These are phyloP conservation scores for Tipula confusa DNA, from an alignment of 2,888 invertebrate genomes.

Conservation along the genomic window DNA sequence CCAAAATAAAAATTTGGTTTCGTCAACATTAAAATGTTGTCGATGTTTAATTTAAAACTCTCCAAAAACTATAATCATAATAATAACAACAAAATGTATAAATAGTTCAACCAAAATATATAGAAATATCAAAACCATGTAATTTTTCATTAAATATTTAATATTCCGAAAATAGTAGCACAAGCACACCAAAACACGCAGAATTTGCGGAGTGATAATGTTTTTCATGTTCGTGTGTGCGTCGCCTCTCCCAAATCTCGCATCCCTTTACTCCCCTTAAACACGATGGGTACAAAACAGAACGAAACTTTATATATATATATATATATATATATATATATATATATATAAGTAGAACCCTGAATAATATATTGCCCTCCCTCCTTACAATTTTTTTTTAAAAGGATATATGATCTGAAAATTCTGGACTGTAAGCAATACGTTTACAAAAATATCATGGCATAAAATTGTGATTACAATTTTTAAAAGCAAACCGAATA, in stretches of 20 bases:
- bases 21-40: background rate
- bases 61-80: background rate
- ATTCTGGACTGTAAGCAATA: background rate
- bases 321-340: no score
- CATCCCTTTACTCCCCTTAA: no score
- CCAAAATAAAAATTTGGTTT: background rate
- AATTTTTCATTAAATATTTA: constrained; percentile 7
- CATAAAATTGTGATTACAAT: background rate
- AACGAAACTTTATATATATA: background rate
- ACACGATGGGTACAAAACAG: background rate
- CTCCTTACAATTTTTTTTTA: background rate
- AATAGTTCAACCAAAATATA: background rate
- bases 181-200: no score
- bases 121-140: background rate
- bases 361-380: constrained; percentile 1
- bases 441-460: background rate
- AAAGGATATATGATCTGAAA: background rate
- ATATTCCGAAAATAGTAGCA: background rate
- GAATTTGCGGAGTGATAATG: background rate
- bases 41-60: background rate
- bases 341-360: background rate
- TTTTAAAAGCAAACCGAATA: background rate
- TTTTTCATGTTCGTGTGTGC: background rate
- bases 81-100: background rate
- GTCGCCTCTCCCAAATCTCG: no score